Evolutionary conservation across 2,888 invertebrate genomes (phyloP), one percentile per base, ranked within the genome.

Genomic region (Liodrosophila aerea): DNA sequence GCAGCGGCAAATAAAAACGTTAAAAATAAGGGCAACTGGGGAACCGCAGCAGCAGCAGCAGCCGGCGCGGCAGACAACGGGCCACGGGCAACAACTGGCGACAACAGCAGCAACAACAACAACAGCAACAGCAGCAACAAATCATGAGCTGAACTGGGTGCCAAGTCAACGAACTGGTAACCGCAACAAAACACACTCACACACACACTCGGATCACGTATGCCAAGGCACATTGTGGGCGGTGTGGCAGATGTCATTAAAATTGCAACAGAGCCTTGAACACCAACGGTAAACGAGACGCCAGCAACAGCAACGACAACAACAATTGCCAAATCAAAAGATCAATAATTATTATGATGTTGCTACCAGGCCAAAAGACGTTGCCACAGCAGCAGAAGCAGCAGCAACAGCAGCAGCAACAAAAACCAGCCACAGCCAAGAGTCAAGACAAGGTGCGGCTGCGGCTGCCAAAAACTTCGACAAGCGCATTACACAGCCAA

Each of bases 301-400:
- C 11, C 27, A 3, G 29, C 51, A n/a, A 27, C 54, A 41, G 2
- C 39, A 39, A n/a, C 27, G 5, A 43, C 51, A n/a, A 27, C 54
- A 41, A 7, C 39, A 49, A 51, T 53, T 59, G 66, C 71, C 74
- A 81, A 78, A 85, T 85, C 87, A 87, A 85, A 76, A 87, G 86
- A 87, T 87, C 87, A 87, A 87, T 87, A 87, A 87, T 85, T 87
- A 81, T 75, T 76, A 85, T 78, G 80, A 74, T 85, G 76, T 76
- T 53, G 65, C 62, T 50, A 43, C 44, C 52, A 64, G 62, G 58
- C 62, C 62, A 56, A 58, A 70, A 66, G 66, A 62, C 57, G 65
- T 66, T 64, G 60, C 60, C 63, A 53, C 56, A 60, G 63, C 60
- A 50, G 37, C 60, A 61, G 56, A 47, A 50, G 18, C 11, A 53